Base-by-base conservation (phyloP, 2,113 vertebrate genomes). In the Donacobius atricapilla region DNA sequence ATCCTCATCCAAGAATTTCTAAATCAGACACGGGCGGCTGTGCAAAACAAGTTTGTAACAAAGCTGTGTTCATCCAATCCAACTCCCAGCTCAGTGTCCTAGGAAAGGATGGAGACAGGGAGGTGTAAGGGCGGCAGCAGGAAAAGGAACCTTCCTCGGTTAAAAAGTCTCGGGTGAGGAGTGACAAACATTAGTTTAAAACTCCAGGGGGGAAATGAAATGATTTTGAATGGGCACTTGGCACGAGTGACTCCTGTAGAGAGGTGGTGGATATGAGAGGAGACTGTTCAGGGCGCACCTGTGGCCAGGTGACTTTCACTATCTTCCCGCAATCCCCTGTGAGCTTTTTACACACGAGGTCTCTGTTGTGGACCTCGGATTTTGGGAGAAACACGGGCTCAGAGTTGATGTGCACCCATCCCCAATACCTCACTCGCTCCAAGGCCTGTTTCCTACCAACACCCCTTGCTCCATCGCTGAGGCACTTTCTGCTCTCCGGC, bases 331-430 rank as follows among this genome's bases (percentile, higher is more conserved):
- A 3, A 2, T 6, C n/a, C 31, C 17, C 4, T 1, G 23, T 0
- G 11, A 88, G 25, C 42, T 42, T 44, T 8, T 54, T 1, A 27
- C 7, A 14, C 66, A 6, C 4, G 1, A 45, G 7, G 28, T 44
- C 5, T 10, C 56, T 30, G 39, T 58, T 17, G 30, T 1, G 20
- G 25, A 20, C 12, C 9, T 0, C 0, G 10, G 64, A 35, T 48
- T 50, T 66, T 2, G 69, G 33, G 42, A 87, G 42, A 27, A 33
- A 13, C 1, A 12, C 0, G 1, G 22, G 56, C 40, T 84, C 7
- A 3, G 0, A 1, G 16, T 6, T 14, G 39, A 13, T 0, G 1
- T 1, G 1, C 6, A 5, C 6, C 42, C 24, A 15, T 27, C 28
- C 39, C 56, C 5, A 0, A 5, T 3, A 9, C n/a, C 19, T 17